phyloP scores from a whole-genome alignment of 2,797 vertebrate genomes.

The Distichodus sexfasciatus region DNA sequence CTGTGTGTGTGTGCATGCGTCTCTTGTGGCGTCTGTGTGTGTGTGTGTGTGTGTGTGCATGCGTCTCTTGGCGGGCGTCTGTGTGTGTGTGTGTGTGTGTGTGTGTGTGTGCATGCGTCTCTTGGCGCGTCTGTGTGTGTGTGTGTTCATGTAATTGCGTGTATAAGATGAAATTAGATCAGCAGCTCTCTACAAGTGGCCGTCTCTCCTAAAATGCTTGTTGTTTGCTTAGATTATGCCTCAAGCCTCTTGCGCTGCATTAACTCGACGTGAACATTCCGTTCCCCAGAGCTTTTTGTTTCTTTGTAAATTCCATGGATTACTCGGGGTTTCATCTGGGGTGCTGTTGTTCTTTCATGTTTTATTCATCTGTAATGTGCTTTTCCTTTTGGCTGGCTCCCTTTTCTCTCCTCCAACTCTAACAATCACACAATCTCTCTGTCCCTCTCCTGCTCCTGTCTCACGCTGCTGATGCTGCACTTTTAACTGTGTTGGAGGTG shows the following conservation, averaged over 20 bases:
- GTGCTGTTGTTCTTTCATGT: not conserved
- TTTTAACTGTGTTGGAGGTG: not conserved
- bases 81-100: no score
- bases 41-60: not conserved
- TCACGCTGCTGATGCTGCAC: not conserved
- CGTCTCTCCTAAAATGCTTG: not conserved
- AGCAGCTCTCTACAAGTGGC: not conserved
- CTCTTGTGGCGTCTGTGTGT: not conserved
- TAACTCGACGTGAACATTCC: not conserved
- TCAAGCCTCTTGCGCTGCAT: not conserved
- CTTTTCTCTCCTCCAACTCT: not conserved
- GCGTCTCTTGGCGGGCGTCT: no score
- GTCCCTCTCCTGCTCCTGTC: not conserved
- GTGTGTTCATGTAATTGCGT: not conserved
- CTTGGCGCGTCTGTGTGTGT: not conserved
- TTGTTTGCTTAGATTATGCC: conserved; percentile 15
- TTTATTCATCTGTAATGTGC: not conserved
- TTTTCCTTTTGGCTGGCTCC: not conserved
- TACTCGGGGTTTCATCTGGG: no score
- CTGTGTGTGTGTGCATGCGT: not conserved
- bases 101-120: not conserved
- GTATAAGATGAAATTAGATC: not conserved
- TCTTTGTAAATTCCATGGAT: no score
- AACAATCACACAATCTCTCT: no score
- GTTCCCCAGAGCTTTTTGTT: not conserved